Percentiles rank a stretch among this genome's conserved stretches.
Evolutionary conservation across 1,140 invertebrate genomes (phyloP).

Genomic region (Mizuhopecten yessoensis): DNA sequence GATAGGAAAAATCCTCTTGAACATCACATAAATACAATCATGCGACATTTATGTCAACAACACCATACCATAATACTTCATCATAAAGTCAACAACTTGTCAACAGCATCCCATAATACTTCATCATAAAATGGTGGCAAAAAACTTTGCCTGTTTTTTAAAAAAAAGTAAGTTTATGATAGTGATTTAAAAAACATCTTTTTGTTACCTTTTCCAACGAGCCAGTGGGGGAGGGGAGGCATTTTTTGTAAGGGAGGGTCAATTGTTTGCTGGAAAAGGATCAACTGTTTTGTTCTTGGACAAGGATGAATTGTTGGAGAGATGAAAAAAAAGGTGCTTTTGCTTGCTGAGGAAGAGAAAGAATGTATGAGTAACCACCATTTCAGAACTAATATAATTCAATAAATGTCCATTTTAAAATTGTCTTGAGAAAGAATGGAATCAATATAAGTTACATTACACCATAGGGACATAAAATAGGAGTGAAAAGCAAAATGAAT

Average conservation of each 20-base stretch:
- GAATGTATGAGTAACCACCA: not conserved
- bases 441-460: not conserved
- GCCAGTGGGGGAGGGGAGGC: not conserved
- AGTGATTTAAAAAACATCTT: too few relatives aligned
- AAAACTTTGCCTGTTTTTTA: not conserved
- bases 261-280: too few relatives aligned
- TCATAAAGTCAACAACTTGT: not conserved
- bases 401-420: slow-evolving; percentile 8
- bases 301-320: not conserved
- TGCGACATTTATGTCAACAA: not conserved
- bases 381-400: not conserved
- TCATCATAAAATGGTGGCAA: not conserved
- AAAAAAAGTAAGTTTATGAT: too few relatives aligned
- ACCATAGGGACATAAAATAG: not conserved
- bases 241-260: too few relatives aligned
- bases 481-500: slow-evolving; percentile 26
- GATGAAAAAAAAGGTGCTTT: too few relatives aligned
- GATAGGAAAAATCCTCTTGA: slow-evolving; percentile 23
- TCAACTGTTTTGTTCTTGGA: not conserved
- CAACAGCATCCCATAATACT: not conserved
- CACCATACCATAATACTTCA: not conserved
- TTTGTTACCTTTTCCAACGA: not conserved
- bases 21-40: slow-evolving; percentile 39
- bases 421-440: not conserved
- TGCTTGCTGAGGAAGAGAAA: too few relatives aligned